Evolutionary conservation across 1,140 invertebrate genomes (phyloP).

Genomic region (Pantala flavescens): DNA sequence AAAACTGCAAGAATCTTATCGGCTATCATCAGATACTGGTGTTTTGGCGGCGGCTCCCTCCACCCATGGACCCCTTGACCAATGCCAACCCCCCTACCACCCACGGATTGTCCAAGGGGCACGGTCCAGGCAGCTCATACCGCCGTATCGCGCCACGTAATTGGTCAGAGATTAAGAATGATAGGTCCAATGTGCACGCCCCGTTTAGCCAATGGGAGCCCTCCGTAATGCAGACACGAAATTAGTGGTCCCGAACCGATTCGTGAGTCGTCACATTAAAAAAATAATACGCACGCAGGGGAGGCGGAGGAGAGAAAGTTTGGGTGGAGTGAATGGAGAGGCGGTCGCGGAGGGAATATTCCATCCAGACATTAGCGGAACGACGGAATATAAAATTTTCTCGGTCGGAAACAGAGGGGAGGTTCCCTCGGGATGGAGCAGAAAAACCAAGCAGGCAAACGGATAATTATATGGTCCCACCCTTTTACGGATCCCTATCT

Average conservation of each 20-base stretch:
- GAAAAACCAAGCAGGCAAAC: not conserved
- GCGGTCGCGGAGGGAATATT: not conserved
- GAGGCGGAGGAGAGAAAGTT: not conserved
- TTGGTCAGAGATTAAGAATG: not conserved
- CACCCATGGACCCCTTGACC: not conserved
- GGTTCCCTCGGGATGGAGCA: not conserved
- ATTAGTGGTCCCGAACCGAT: not conserved
- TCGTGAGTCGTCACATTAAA: slow-evolving; percentile 1
- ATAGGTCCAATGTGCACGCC: not conserved
- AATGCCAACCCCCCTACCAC: not conserved
- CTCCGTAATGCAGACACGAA: not conserved
- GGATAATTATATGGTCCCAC: slow-evolving; percentile 9
- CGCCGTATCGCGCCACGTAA: not conserved
- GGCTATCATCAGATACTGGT: not conserved
- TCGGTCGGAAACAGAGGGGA: not conserved
- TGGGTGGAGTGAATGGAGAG: not conserved
- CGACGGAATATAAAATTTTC: not conserved
- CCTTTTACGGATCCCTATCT: not conserved
- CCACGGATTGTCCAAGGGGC: not conserved
- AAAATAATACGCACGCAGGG: not conserved
- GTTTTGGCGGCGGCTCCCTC: not conserved
- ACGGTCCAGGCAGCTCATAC: not conserved
- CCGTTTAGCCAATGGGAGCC: not conserved
- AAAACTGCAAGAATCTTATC: not conserved
- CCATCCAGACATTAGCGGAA: not conserved